Evolutionary conservation across 2,797 vertebrate genomes (phyloP).

Genomic region (Chanos chanos): DNA sequence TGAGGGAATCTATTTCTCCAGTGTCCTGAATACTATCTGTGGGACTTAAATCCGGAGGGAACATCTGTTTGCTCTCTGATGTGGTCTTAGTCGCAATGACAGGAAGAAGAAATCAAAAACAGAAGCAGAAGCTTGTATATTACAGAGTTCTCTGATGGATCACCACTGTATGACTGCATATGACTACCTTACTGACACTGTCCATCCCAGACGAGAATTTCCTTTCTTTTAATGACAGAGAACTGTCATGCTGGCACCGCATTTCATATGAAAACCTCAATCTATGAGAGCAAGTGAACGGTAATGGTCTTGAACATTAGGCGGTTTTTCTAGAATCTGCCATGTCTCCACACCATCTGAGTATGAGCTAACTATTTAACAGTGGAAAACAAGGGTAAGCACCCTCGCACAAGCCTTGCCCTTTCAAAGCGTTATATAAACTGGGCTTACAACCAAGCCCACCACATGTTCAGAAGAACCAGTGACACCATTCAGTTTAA

Average conservation of each 20-base stretch:
- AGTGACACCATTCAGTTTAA: slow-evolving; percentile 34
- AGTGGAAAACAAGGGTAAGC: slow-evolving; percentile 49
- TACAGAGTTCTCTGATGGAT: no score
- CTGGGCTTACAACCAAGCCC: slow-evolving; percentile 24
- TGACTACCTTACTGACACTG: background rate
- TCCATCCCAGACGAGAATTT: background rate
- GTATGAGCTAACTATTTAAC: slow-evolving; percentile 36
- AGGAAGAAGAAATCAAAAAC: no score
- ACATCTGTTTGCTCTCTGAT: slow-evolving; percentile 40
- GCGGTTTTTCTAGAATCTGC: slow-evolving; percentile 17
- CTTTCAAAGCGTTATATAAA: slow-evolving; percentile 37
- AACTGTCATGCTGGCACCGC: no score
- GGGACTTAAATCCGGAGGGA: slow-evolving; percentile 22
- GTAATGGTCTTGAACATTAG: slow-evolving; percentile 17
- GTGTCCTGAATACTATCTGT: slow-evolving; percentile 14
- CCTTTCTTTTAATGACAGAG: no score
- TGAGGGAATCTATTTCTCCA: slow-evolving; percentile 10
- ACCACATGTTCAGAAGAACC: slow-evolving; percentile 33
- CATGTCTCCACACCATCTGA: background rate
- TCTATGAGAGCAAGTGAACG: background rate
- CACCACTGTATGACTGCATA: no score
- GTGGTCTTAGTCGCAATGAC: no score
- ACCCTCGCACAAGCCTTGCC: background rate
- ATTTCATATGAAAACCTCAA: background rate
- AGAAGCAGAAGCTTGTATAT: no score